Evolutionary conservation across 2,113 vertebrate species (phyloP), one percentile per base, ranked within the genome.

Genomic region (Pseudois nayaur): DNA sequence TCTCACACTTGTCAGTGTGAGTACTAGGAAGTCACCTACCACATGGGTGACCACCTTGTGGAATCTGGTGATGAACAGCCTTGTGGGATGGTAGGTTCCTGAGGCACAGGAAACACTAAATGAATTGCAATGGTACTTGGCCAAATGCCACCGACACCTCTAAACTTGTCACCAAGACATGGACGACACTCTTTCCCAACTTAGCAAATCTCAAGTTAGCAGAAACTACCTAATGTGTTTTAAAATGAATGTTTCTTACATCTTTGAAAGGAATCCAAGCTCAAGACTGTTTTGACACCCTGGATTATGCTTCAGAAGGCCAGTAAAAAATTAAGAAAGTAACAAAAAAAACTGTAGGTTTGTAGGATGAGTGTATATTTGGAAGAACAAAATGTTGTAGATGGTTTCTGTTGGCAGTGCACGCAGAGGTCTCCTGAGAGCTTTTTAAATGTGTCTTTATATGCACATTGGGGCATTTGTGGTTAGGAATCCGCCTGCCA

Each of bases 341-440:
- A 89, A 29, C 4, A 89, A 43, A 55, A 36, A 40, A 40, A 23
- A 2, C 19, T 86, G 17, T 55, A 21, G 15, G 27, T 60, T 87
- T 95, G 48, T 59, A 74, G 76, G 19, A 50, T 84, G 48, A 29
- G 10, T 85, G 17, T 67, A 12, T 25, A 54, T 87, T 43, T 33
- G 31, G 45, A 89, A 55, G 90, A 93, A 55, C 6, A 8, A 74
- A 83, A 78, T n/a, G 1, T 79, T 92, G 89, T 40, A 95, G 50
- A 64, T 48, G 19, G 33, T 97, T 98, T 84, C 71, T 97, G 74
- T 83, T 79, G n/a, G 40, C 97, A 96, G 67, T 13, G 12, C n/a
- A 16, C 31, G 16, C 76, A 2, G 13, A 87, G 52, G 16, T 60
- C 78, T 95, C 95, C 89, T 45, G 59, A 93, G 50, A 15, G 19